These are phyloP conservation scores for Empis stercorea DNA, from an alignment of 2,888 invertebrate genomes.

Conservation along the genomic window DNA sequence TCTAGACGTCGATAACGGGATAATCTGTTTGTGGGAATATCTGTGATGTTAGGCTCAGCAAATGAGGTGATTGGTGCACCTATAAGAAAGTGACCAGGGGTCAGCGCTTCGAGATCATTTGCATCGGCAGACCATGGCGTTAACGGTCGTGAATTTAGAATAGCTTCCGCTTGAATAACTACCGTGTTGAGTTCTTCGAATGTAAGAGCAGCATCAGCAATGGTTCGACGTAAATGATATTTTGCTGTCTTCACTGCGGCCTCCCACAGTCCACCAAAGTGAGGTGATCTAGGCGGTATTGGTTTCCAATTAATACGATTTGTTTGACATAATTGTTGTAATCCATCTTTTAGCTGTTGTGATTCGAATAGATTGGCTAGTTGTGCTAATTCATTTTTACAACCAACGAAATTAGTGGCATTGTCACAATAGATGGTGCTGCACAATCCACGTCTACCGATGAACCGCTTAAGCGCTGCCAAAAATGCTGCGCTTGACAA, in stretches of 20 bases:
- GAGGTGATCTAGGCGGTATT: slow-evolving; percentile 11
- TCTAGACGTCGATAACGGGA: not conserved
- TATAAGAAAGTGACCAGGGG: not conserved
- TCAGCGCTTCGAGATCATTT: slow-evolving; percentile 10
- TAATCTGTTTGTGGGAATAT: not conserved
- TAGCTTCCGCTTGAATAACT: slow-evolving; percentile 14
- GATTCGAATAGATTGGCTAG: not conserved
- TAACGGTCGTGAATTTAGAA: slow-evolving; percentile 16
- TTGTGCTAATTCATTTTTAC: slow-evolving; percentile 1
- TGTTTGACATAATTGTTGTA: not conserved
- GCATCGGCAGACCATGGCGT: slow-evolving; percentile 12
- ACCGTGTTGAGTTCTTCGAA: slow-evolving; percentile 13
- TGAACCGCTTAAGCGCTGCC: slow-evolving; percentile 3
- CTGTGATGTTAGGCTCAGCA: not conserved
- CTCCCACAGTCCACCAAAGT: slow-evolving; percentile 14
- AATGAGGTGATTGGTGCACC: not conserved
- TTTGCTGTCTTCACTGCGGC: slow-evolving; percentile 15
- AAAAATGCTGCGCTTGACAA: not conserved
- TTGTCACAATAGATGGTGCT: slow-evolving; percentile 7
- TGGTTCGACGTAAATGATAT: slow-evolving; percentile 10
- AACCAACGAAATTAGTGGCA: slow-evolving; percentile 10
- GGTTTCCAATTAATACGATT: slow-evolving; percentile 8
- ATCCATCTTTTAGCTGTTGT: too few relatives aligned
- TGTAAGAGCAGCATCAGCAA: slow-evolving; percentile 8
- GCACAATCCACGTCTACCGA: slow-evolving; percentile 4